Base-by-base conservation (phyloP, 2,888 invertebrate species). In the Andrena dorsata region DNA sequence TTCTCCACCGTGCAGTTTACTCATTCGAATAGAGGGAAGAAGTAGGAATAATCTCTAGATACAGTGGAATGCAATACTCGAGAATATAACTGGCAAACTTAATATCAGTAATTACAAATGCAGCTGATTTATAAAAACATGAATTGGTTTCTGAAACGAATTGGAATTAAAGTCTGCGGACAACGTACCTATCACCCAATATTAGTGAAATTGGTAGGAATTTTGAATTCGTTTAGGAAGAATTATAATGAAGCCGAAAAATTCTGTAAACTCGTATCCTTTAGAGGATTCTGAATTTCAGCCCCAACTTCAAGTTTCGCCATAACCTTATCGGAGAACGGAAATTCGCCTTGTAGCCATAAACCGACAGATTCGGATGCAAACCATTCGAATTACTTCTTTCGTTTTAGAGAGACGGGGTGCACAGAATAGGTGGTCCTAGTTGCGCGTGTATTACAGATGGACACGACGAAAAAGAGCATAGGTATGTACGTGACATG, bases 401-500 rank as follows among this genome's bases (percentile, higher is more conserved):
- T 41, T 16, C 41, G 16, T n/a, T 53, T 49, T 23, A 6, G 49
- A 13, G 28, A 30, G 35, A 53, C 41, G 30, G 23, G 20, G 30
- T 53, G 32, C 32, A 35, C 60, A 35, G 60, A 61, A 61, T 23
- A 65, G 23, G 26, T 5, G 49, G 30, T 41, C 30, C 20, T 41
- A 30, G 60, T 13, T 26, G 32, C 32, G 28, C 1, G 41, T 63
- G 23, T 49, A 78, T 84, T 76, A 20, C 49, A 71, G 56, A 66
- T 79, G 58, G 63, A 76, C 74, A 74, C 53, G 8, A 71, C 66
- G 76, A 85, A 84, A 77, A 79, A 76, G 60, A 56, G 28, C 72
- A 60, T 60, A 60, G 56, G 26, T 72, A 64, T 68, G 75, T 72
- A 76, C 76, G 69, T 84, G 82, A 83, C 80, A 80, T 74, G 72